Evolutionary conservation across 2,888 invertebrate genomes (phyloP).

Genomic region (Antheraea assamensis): DNA sequence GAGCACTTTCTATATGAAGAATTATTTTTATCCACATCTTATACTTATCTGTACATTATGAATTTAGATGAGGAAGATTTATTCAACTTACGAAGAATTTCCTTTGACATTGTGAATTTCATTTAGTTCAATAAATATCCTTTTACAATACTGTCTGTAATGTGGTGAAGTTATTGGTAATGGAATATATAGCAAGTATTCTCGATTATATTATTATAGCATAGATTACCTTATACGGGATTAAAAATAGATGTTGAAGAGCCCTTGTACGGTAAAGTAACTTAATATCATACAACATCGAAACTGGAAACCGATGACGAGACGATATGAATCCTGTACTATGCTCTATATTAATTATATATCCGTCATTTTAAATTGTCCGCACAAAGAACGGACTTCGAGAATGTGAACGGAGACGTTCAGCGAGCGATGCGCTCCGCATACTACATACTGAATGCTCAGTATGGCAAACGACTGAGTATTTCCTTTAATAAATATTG

Average conservation of each 20-base stretch:
- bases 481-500: not conserved
- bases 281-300: not conserved
- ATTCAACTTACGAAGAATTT: no score
- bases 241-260: not conserved
- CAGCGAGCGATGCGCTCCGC: not conserved
- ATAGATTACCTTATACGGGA: no score
- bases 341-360: constrained; percentile 36
- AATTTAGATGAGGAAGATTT: no score
- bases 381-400: constrained; percentile 34
- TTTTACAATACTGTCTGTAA: no score
- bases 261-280: not conserved
- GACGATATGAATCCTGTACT: not conserved
- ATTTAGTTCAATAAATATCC: no score
- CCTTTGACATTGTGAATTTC: no score
- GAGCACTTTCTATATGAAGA: no score
- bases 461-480: not conserved
- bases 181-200: no score
- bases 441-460: not conserved
- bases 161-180: no score
- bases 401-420: constrained; percentile 29
- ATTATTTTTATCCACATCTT: no score
- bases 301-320: not conserved
- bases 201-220: no score
- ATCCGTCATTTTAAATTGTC: constrained; percentile 37
- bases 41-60: no score